These are phyloP conservation scores for Chrysaora quinquecirrha DNA, from an alignment of 30 jellyfish, hydroid and myxozoan species.

Conservation along the genomic window DNA sequence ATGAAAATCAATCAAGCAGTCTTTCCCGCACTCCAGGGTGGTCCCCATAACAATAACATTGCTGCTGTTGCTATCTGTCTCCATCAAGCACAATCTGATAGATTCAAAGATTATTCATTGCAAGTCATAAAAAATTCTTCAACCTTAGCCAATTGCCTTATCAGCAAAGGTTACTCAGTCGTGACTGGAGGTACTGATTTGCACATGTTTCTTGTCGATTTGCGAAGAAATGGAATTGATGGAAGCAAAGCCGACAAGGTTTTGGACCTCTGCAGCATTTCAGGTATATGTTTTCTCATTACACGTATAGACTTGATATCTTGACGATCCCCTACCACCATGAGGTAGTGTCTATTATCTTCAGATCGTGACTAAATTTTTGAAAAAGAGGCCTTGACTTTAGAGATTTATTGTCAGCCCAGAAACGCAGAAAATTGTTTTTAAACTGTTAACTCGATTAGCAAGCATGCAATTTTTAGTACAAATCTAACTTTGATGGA, in stretches of 20 bases:
- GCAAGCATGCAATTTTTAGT: too few relatives aligned
- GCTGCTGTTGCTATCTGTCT: slow-evolving; percentile 80
- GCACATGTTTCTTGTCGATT: slow-evolving; percentile 70
- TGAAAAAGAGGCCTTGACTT: too few relatives aligned
- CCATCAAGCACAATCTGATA: slow-evolving; percentile 73
- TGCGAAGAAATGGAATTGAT: slow-evolving; percentile 58
- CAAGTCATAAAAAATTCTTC: slow-evolving; percentile 76
- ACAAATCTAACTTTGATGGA: too few relatives aligned
- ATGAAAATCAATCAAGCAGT: slow-evolving; percentile 68
- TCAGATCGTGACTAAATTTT: too few relatives aligned
- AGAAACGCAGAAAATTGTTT: too few relatives aligned
- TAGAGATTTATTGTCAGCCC: too few relatives aligned
- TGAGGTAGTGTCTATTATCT: too few relatives aligned
- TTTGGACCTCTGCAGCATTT: slow-evolving; percentile 66
- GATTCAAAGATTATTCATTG: slow-evolving; percentile 51
- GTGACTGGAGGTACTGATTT: slow-evolving; percentile 85
- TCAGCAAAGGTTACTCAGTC: slow-evolving; percentile 52
- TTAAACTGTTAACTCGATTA: too few relatives aligned
- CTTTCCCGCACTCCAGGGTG: slow-evolving; percentile 88
- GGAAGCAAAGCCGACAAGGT: slow-evolving; percentile 81
- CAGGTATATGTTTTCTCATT: too few relatives aligned
- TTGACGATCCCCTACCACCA: too few relatives aligned
- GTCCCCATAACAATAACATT: slow-evolving; percentile 86
- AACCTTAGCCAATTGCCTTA: slow-evolving; percentile 31
- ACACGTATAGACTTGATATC: too few relatives aligned